A percentile compares a stretch with the other conserved stretches of the same genome.
Conservation (phyloP, 2,797 vertebrate genomes). For the Aselliscus stoliczkanus region DNA sequence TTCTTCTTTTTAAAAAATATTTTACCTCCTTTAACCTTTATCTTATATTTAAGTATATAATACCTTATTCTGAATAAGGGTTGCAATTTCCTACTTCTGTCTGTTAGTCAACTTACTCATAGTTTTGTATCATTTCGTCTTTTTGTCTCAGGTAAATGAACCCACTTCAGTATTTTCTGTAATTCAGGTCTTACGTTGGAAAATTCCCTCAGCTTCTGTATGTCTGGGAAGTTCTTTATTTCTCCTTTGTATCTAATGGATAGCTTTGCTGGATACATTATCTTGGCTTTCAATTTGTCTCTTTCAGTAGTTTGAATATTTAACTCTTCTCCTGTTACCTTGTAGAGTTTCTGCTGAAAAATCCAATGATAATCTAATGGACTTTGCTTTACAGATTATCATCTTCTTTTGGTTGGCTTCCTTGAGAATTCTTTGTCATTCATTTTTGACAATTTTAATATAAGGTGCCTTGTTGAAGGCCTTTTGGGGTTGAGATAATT, state of each 20-base stretch:
- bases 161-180: too few species aligned
- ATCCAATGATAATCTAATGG: neutral
- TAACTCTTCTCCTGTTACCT: neutral
- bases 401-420: neutral
- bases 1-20: too few species aligned
- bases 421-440: neutral
- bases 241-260: neutral
- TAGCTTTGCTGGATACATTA: neutral
- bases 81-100: neutral
- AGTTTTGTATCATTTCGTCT: too few species aligned
- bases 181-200: too few species aligned
- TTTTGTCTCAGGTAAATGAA: too few species aligned
- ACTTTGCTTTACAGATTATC: neutral
- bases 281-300: neutral
- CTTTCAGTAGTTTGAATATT: neutral
- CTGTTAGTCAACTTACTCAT: too few species aligned
- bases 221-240: neutral
- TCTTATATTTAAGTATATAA: too few species aligned
- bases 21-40: too few species aligned
- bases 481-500: neutral
- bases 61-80: too few species aligned
- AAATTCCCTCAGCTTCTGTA: too few species aligned
- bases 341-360: neutral
- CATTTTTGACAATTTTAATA: neutral
- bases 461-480: neutral